Percentiles rank a stretch among this genome's conserved stretches.
Conservation (phyloP, 2,113 vertebrate species). For the Pseudopodoces humilis region DNA sequence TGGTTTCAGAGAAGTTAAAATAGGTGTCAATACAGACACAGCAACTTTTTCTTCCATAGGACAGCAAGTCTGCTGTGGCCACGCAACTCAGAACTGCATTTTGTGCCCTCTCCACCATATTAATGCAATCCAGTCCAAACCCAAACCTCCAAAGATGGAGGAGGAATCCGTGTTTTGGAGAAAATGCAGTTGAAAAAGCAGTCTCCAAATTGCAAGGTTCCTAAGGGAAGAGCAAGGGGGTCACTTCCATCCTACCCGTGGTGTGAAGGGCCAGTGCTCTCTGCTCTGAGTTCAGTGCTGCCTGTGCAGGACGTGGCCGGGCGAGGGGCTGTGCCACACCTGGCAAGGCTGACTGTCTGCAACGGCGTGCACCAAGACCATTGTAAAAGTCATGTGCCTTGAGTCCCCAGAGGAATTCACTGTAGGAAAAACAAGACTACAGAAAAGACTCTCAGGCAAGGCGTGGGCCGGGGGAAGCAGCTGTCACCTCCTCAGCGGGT, state of each 20-base stretch:
- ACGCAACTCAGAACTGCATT: background rate
- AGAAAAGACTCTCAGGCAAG: background rate
- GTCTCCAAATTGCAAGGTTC: background rate
- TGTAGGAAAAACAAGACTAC: background rate
- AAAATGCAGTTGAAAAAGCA: background rate
- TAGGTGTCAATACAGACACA: background rate
- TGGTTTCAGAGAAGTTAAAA: slow-evolving; percentile 20
- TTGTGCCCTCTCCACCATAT: background rate
- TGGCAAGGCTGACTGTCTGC: background rate
- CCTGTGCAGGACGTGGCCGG: background rate
- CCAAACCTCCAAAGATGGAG: background rate
- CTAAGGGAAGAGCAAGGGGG: background rate
- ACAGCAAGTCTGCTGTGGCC: background rate
- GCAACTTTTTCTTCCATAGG: background rate
- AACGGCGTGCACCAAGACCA: background rate
- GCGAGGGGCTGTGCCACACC: background rate
- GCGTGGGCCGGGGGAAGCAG: background rate
- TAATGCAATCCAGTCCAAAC: background rate
- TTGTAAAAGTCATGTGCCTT: background rate
- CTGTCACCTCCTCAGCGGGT: slow-evolving; percentile 74
- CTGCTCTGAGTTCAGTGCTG: background rate
- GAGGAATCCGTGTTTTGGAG: background rate
- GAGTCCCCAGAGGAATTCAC: background rate
- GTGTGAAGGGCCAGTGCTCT: background rate
- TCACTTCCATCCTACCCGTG: accelerated